These are phyloP conservation scores for Myxocyprinus asiaticus DNA, from an alignment of 2,113 vertebrate species.

Conservation along the genomic window DNA sequence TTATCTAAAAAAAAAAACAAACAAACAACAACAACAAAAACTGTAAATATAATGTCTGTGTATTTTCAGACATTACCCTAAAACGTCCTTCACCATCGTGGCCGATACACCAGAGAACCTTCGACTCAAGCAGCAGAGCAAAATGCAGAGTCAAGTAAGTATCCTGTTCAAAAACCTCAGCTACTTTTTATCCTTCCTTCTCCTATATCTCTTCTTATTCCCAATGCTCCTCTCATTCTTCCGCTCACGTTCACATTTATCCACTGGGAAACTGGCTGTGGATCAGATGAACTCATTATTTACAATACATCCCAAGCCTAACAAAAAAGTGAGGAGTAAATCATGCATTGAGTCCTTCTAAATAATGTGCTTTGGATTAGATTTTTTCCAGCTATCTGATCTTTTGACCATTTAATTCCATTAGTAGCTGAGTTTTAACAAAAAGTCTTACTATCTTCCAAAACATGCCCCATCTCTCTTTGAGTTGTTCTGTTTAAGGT, in stretches of 20 bases:
- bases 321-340: not conserved
- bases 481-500: too few relatives aligned
- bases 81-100: constrained; percentile 95
- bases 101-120: constrained; percentile 95
- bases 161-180: not conserved
- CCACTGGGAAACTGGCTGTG: not conserved
- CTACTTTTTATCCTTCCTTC: too few relatives aligned
- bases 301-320: not conserved
- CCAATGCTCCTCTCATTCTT: not conserved
- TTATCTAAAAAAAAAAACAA: too few relatives aligned
- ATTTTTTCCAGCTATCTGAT: not conserved
- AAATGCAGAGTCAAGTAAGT: constrained; percentile 93
- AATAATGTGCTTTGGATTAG: not conserved
- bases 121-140: constrained; percentile 93
- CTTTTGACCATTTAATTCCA: too few relatives aligned
- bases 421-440: too few relatives aligned
- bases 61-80: constrained; percentile 90
- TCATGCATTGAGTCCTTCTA: not conserved
- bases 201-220: not conserved
- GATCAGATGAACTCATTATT: not conserved
- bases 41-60: not conserved
- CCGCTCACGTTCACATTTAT: not conserved
- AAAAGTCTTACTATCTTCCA: too few relatives aligned
- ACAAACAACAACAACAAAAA: too few relatives aligned
- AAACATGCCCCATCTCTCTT: too few relatives aligned